Percentiles rank a stretch among this genome's conserved stretches.
Conservation (phyloP, 2,888 invertebrate genomes). For the Acanthopleura granulata region DNA sequence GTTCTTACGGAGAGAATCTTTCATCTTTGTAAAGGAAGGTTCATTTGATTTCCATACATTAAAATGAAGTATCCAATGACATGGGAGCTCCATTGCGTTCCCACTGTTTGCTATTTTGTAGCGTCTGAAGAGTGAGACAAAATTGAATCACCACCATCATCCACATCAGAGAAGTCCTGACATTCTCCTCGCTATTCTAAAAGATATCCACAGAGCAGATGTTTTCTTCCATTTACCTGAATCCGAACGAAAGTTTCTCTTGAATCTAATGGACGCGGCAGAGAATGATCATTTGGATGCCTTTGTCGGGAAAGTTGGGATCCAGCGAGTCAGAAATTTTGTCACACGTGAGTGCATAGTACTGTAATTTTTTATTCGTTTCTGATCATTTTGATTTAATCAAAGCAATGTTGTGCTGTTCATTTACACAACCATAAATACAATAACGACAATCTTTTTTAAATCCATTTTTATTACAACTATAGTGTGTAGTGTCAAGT, state of each 20-base stretch:
- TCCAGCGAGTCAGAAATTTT: slow-evolving; percentile 6
- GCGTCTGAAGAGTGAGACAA: neutral
- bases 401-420: too few species aligned
- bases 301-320: neutral
- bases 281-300: neutral
- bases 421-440: too few species aligned
- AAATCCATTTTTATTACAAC: too few species aligned
- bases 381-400: too few species aligned
- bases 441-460: too few species aligned
- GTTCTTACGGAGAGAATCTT: too few species aligned
- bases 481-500: too few species aligned
- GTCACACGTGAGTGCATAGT: slow-evolving; percentile 6
- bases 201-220: slow-evolving; percentile 12
- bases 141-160: neutral
- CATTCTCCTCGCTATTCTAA: neutral
- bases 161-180: neutral
- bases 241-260: neutral
- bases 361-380: neutral
- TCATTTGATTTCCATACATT: too few species aligned
- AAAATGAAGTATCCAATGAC: too few species aligned
- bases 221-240: slow-evolving; percentile 7
- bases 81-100: neutral
- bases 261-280: slow-evolving; percentile 8
- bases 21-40: too few species aligned
- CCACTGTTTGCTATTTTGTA: neutral